Conservation (phyloP, 2,888 invertebrate genomes). For the Caenorhabditis sp. region DNA sequence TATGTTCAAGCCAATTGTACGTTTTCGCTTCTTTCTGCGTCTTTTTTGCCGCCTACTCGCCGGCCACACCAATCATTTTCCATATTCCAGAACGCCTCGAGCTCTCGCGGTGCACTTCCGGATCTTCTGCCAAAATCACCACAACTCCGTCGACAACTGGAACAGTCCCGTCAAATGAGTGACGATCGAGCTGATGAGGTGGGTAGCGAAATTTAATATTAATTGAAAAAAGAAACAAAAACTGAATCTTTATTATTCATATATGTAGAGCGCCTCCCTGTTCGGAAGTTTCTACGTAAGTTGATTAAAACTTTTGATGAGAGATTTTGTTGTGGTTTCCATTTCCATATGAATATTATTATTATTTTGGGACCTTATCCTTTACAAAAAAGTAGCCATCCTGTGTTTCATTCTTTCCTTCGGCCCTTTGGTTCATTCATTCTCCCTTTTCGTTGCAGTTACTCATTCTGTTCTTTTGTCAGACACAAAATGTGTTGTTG, state of each 20-base stretch:
- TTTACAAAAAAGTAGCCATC: neutral
- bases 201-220: too few relatives aligned
- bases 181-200: slow-evolving; percentile 66
- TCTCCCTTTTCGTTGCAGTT: slow-evolving; percentile 28
- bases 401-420: neutral
- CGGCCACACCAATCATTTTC: neutral
- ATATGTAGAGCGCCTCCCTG: slow-evolving; percentile 76
- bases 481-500: slow-evolving; percentile 16
- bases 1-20: slow-evolving; percentile 60
- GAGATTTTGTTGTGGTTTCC: slow-evolving; percentile 15
- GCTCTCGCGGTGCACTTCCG: slow-evolving; percentile 66
- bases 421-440: slow-evolving; percentile 2
- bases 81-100: slow-evolving; percentile 49
- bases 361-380: neutral
- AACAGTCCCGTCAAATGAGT: slow-evolving; percentile 43
- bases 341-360: slow-evolving; percentile 3
- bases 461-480: neutral
- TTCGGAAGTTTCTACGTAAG: slow-evolving; percentile 79
- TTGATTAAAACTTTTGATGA: slow-evolving; percentile 21
- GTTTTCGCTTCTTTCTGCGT: slow-evolving; percentile 17
- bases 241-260: slow-evolving; percentile 1
- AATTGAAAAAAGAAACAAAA: neutral
- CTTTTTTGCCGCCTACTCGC: neutral
- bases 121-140: slow-evolving; percentile 68
- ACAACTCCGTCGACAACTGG: slow-evolving; percentile 56